Evolutionary conservation across 2,797 vertebrate species (phyloP), one percentile per base, ranked within the genome.

Genomic region (Toxotes lorentzi): DNA sequence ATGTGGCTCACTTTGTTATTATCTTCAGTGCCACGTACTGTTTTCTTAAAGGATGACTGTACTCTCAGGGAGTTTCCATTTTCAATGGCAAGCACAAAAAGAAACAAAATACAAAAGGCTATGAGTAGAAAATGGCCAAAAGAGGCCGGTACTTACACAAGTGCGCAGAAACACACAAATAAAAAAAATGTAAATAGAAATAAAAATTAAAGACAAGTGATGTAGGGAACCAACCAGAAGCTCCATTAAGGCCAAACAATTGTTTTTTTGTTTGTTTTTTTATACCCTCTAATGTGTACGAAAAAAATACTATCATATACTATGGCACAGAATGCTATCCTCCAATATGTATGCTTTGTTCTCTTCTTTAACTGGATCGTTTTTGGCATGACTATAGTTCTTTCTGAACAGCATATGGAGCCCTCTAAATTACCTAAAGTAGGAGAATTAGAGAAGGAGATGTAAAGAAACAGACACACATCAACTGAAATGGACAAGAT

Each of bases 301-400:
- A 84, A 87, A 89, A 91, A 91, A 93, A 92, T 38, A 7, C 13
- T 3, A 93, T 89, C 66, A 90, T 91, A 90, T 88, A 81, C 79
- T 93, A 94, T 95, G 94, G 94, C 95, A 96, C 94, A 93, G 92
- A 93, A 90, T 94, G 86, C 90, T 90, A 90, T 90, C 86, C 78
- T 92, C 75, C 86, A 82, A 86, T 92, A 78, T 88, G 71, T 84
- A 85, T 78, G 79, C 63, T 61, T 86, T 84, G 79, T 81, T 82
- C 73, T 83, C 83, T 59, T 70, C 43, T 51, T 70, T 41, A 48
- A 70, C 41, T 85, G 57, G 88, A 83, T 79, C 89, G 67, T 91
- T 93, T 93, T 94, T 93, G 92, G 89, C 92, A 93, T 92, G 82
- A 89, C 75, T 90, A 84, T 82, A 85, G 75, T 84, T 86, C 57